Conservation (phyloP, 2,113 vertebrate species). For the Pterocles orientalis region DNA sequence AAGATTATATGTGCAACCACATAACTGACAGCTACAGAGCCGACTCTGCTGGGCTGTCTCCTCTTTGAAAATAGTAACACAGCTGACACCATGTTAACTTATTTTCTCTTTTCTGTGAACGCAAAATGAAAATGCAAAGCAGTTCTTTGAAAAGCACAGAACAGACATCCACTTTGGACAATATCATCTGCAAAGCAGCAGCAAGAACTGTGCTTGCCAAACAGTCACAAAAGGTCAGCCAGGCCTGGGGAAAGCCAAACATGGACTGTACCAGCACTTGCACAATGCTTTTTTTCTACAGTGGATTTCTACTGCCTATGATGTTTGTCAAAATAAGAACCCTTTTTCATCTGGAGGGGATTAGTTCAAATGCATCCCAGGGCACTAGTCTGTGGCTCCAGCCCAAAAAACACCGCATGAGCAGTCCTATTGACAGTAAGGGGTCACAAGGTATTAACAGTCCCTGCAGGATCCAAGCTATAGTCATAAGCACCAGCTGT, state of each 20-base stretch:
- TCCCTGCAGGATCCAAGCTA: not conserved
- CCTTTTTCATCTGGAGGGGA: not conserved
- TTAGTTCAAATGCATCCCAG: not conserved
- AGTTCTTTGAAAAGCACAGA: not conserved
- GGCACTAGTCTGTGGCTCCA: not conserved
- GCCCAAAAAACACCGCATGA: not conserved
- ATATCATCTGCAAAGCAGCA: not conserved
- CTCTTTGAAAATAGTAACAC: conserved; percentile 19
- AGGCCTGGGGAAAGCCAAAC: not conserved
- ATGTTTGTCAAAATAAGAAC: not conserved
- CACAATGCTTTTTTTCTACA: not conserved
- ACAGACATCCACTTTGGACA: conserved; percentile 14
- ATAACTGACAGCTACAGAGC: not conserved
- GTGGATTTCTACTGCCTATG: not conserved
- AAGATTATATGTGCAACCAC: not conserved
- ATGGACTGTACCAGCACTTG: not conserved
- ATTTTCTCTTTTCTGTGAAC: conserved; percentile 1
- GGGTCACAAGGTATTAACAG: not conserved
- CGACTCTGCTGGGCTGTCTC: not conserved
- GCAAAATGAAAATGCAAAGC: conserved; percentile 39
- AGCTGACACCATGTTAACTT: not conserved
- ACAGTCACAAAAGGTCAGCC: not conserved
- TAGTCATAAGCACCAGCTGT: not conserved
- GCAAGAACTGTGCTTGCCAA: not conserved
- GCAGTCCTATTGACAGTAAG: not conserved